Conservation (phyloP, 2,888 invertebrate genomes). For the Sabatieria punctata region DNA sequence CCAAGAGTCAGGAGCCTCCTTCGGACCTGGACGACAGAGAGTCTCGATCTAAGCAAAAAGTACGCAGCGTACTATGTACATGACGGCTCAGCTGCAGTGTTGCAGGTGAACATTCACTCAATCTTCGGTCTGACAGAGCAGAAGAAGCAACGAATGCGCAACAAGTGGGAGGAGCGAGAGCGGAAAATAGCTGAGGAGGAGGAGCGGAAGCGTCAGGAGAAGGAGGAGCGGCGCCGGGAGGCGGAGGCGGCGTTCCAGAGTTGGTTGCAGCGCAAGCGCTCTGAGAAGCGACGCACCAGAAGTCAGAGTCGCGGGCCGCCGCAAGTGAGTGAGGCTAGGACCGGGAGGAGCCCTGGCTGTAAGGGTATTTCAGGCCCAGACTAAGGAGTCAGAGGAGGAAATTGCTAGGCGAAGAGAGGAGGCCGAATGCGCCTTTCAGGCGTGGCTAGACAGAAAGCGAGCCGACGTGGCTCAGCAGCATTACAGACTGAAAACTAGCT, state of each 20-base stretch:
- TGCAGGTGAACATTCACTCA: not conserved
- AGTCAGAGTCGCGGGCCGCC: too few species aligned
- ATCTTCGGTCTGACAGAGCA: too few species aligned
- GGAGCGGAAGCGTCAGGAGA: not conserved
- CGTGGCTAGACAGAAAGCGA: slow-evolving; percentile 1
- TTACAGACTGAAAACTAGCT: not conserved
- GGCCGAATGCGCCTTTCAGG: slow-evolving; percentile 5
- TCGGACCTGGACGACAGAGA: not conserved
- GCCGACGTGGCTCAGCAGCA: not conserved
- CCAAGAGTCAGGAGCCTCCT: not conserved
- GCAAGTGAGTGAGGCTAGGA: too few species aligned
- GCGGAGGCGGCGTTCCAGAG: slow-evolving; percentile 5
- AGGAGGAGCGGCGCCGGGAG: not conserved
- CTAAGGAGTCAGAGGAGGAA: too few species aligned
- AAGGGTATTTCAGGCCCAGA: too few species aligned
- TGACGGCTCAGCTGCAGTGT: not conserved
- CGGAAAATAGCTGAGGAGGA: not conserved
- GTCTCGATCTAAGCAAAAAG: not conserved
- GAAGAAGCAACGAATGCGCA: too few species aligned
- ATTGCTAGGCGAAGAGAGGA: not conserved
- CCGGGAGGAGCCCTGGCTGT: too few species aligned
- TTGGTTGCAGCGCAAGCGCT: slow-evolving; percentile 2
- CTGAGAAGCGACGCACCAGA: not conserved
- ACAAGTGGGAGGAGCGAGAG: too few species aligned
- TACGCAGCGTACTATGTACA: not conserved